Conservation (phyloP, 2,797 vertebrate species). For the Sebastes flavidus region DNA sequence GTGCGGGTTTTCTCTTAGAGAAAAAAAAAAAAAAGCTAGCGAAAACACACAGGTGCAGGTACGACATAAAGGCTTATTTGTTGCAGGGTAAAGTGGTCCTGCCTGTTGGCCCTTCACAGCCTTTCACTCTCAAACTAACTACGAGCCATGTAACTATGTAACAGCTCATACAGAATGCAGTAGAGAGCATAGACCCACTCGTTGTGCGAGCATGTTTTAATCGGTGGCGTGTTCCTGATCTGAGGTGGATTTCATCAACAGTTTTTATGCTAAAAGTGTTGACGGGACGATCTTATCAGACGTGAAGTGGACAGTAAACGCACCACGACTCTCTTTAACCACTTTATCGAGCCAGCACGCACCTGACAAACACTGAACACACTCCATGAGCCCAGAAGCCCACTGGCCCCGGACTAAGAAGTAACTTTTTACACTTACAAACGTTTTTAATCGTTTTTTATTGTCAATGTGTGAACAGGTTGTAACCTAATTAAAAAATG, state of each 20-base stretch:
- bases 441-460: no score
- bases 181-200: neutral
- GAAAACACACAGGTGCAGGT: conserved; percentile 55
- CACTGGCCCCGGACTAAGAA: neutral
- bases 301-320: neutral
- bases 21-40: conserved; percentile 15
- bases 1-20: conserved; percentile 47
- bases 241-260: neutral
- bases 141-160: neutral
- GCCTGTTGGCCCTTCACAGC: conserved; percentile 35
- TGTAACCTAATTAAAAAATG: no score
- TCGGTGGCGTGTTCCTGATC: neutral
- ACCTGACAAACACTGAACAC: neutral
- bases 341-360: neutral
- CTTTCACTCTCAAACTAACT: conserved; percentile 24
- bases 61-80: conserved; percentile 57
- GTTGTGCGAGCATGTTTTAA: neutral
- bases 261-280: neutral
- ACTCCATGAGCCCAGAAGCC: no score
- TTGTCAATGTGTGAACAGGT: no score
- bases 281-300: neutral
- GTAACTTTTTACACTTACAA: no score
- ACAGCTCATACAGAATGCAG: neutral
- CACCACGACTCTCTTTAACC: neutral
- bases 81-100: conserved; percentile 35